Percentiles rank a stretch among this genome's conserved stretches.
Evolutionary conservation across 2,797 vertebrate species (phyloP).

Genomic region (Anomalospiza imberbis): DNA sequence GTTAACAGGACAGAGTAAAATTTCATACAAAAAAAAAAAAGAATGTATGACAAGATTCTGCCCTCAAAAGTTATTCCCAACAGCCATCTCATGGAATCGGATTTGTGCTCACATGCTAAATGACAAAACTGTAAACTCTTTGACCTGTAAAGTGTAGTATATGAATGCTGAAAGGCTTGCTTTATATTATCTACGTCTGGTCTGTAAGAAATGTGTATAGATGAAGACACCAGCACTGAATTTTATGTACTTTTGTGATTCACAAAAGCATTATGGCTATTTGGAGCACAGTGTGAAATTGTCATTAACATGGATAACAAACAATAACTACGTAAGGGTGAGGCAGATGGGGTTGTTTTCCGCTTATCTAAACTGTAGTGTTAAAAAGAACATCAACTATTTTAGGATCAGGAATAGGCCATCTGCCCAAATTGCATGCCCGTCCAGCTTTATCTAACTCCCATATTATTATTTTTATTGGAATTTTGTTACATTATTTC

Average conservation of each 20-base stretch:
- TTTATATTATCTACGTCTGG: neutral
- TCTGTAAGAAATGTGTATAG: neutral
- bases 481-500: slow-evolving; percentile 21
- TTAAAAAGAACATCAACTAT: slow-evolving; percentile 58
- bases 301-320: neutral
- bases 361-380: slow-evolving; percentile 33
- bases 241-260: neutral
- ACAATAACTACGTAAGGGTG: slow-evolving; percentile 21
- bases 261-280: neutral
- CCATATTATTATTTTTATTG: slow-evolving; percentile 11
- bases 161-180: neutral
- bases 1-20: neutral
- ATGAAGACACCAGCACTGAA: neutral
- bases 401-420: slow-evolving; percentile 58
- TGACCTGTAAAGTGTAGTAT: neutral
- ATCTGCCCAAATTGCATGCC: slow-evolving; percentile 49
- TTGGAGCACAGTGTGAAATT: slow-evolving; percentile 20
- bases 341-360: slow-evolving; percentile 64
- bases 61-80: neutral
- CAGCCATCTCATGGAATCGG: neutral
- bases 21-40: neutral
- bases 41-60: neutral
- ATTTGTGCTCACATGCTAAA: neutral
- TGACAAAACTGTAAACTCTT: neutral
- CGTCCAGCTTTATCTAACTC: slow-evolving; percentile 20